Evolutionary conservation across 92 coral and sea anemone species (phyloP), one percentile per base, ranked within the genome.

Genomic region (Parazoanthus atlanticus): DNA sequence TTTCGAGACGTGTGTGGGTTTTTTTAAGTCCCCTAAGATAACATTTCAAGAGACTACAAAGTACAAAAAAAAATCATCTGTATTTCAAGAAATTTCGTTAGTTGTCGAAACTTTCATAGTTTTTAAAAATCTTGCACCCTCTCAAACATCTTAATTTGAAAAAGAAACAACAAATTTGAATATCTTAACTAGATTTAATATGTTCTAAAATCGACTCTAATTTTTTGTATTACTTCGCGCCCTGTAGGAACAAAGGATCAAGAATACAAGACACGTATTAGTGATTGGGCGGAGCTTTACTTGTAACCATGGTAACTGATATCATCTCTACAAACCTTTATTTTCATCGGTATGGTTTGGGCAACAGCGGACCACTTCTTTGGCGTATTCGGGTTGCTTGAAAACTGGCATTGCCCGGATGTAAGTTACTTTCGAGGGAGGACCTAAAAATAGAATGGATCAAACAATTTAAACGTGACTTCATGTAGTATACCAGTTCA

Each of bases 311-410:
- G 69, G 28, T 23, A 21, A 61, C 16, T 23, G 2, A 61, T 6
- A 25, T 61, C 28, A 23, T 3, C 9, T 75, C 87, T 32, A 70
- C 78, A 69, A 70, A 84, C 87, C 87, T 84, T 84, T 84, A 49
- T 84, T 84, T 54, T 81, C 90, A 19, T 84, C 87, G 21, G 98
- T 95, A 79, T 97, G 99, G 90, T 97, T 97, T 17, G 98, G 96
- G 84, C 99, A 97, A 84, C 99, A 97, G 84, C 99, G 98, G 0
- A 97, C 99, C 32, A 97, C 90, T 76, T 97, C 99, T 69, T 94
- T 94, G 13, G 95, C 96, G 86, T 97, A 96, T 75, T 95, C 96
- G 25, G 96, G 98, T 58, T 96, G 92, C 78, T 96, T 94, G 85
- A 97, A 97, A 16, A 97, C 93, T 8, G 99, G 99, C 96, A 95